Evolutionary conservation across 2,113 vertebrate species (phyloP), one percentile per base, ranked within the genome.

Genomic region (Miniopterus natalensis): DNA sequence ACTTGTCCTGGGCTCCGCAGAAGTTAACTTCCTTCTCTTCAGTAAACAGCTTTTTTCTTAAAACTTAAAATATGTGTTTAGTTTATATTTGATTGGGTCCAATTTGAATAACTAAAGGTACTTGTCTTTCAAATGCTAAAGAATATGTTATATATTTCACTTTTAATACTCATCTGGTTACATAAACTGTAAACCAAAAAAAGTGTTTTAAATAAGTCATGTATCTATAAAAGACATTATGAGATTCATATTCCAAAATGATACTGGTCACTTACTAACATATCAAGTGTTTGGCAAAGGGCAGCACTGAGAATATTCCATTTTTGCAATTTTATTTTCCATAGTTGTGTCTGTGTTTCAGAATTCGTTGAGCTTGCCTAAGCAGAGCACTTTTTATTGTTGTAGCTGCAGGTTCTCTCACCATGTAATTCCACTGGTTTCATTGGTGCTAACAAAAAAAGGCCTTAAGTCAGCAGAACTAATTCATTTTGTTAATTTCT

Each of bases 391-490:
- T 47, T 71, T 9, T 92, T 45, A 14, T 42, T n/a, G 25, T 40
- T 85, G 40, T 73, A 36, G 47, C 31, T 63, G 20, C 31, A 66
- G 31, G 8, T 94, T 92, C 74, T 15, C 73, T 51, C 40, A 84
- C 27, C 18, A 65, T 42, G 77, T 51, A 66, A 81, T 65, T 80
- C 65, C 51, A 10, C 9, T 55, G 3, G 36, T 90, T 70, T 36
- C 3, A 14, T 65, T 47, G 88, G 95, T 42, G 20, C 51, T 77
- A 84, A 20, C 49, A 20, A 84, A 27, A 36, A 85, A 93, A 93
- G 66, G 13, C 61, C 45, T 93, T 61, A 94, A 95, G 31, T 36
- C 89, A 97, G 78, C 36, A 89, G 96, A 36, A 14, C 23, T 79
- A 42, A n/a, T 87, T 88, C 42, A 91, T 57, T 29, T 73, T 68